Evolutionary conservation across 2,797 vertebrate genomes (phyloP), one percentile per base, ranked within the genome.

Genomic region (Borostomias antarcticus): DNA sequence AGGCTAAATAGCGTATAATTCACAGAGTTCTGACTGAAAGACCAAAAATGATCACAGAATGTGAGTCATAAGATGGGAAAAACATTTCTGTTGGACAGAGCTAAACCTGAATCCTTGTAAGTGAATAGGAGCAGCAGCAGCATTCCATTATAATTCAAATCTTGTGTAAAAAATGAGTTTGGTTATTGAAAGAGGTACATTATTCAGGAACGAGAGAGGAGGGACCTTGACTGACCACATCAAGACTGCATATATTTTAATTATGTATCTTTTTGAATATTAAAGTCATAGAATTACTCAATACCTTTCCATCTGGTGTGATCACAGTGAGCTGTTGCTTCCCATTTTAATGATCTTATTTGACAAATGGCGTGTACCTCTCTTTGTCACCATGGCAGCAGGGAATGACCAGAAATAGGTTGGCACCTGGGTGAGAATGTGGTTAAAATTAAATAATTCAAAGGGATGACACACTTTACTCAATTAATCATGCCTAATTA

Each of bases 351-450:
- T n/a, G 23, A 26, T 40, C 23, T n/a, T 9, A 30, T 58, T 40
- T 25, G 23, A 37, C 8, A 45, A 5, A 54, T 30, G 8, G 19
- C 52, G 13, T 45, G 54, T 68, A 88, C 86, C 83, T 82, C 54
- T 63, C 17, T 76, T 69, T 37, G 80, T 78, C 50, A 85, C 23
- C 40, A 86, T 62, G 52, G 67, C 56, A 63, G 48, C 52, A 61
- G 85, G 81, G 72, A 86, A 0, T 13, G 70, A 74, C 26, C 70
- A 17, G 26, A 80, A 30, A 80, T 71, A 82, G 71, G 30, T 51
- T 25, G 85, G 82, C 17, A 81, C 84, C 88, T 88, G 25, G 33
- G 4, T 62, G 58, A 23, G 45, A 78, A 76, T 50, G 26, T 58
- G 32, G 33, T 29, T 25, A 30, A 10, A 21, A 19, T 30, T 8